phyloP scores from a whole-genome alignment of 2,113 vertebrate species.

The Marmota flaviventris region DNA sequence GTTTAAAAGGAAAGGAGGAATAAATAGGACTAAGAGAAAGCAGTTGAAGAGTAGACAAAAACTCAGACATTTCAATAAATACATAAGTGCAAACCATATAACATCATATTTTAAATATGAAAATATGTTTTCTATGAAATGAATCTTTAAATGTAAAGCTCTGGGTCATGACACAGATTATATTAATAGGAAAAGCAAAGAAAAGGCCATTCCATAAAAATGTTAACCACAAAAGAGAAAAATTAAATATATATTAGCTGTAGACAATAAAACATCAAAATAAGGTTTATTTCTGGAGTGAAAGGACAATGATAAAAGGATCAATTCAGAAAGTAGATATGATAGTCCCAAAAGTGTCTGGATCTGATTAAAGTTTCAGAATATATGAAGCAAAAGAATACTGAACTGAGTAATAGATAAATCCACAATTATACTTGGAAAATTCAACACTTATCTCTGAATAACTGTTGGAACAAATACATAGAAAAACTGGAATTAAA shows the following conservation, averaged over 20 bases:
- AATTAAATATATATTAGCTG: not conserved
- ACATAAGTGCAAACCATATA: not conserved
- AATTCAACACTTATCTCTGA: conserved; percentile 45
- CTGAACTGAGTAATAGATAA: conserved; percentile 28
- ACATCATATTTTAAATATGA: not conserved
- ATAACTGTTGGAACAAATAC: conserved; percentile 43
- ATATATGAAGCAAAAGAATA: conserved; percentile 34
- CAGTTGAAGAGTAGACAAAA: not conserved
- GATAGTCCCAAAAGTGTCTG: not conserved
- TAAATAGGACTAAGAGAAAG: conserved; percentile 9
- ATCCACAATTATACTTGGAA: conserved; percentile 22
- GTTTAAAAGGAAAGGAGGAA: conserved; percentile 23
- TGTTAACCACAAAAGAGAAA: not conserved
- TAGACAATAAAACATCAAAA: not conserved
- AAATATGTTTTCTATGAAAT: not conserved
- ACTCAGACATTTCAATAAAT: conserved; percentile 42
- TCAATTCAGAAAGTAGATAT: not conserved
- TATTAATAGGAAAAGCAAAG: not conserved
- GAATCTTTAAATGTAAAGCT: conserved; percentile 18
- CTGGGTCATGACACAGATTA: not conserved
- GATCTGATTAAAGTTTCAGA: conserved; percentile 16
- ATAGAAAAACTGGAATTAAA: conserved; percentile 33
- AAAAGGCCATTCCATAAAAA: not conserved
- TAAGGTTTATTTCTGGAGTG: not conserved
- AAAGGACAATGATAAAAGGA: not conserved